Percentiles rank a stretch among this genome's conserved stretches.
phyloP scores from a whole-genome alignment of 2,888 invertebrate genomes.

The Seira sanloemensis region DNA sequence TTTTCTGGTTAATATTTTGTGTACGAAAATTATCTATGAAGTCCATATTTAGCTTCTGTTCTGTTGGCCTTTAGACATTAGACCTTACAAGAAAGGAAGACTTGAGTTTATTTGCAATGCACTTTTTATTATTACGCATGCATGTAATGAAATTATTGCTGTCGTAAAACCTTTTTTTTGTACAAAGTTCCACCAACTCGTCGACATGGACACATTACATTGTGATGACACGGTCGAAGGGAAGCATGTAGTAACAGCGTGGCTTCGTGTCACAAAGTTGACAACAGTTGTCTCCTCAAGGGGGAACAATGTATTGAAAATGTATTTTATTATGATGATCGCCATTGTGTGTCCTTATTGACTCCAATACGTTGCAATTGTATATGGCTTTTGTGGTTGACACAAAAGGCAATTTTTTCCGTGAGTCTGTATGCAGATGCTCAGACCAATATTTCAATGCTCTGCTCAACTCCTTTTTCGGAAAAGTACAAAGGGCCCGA shows the following conservation, averaged over 20 bases:
- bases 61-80: too few species aligned
- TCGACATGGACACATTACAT: background rate
- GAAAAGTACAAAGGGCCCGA: constrained; percentile 73
- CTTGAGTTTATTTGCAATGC: too few species aligned
- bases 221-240: background rate
- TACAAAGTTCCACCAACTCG: too few species aligned
- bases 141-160: too few species aligned
- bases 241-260: background rate
- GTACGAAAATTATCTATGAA: too few species aligned
- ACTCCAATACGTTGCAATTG: constrained; percentile 30
- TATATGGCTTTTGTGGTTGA: constrained; percentile 66
- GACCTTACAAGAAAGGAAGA: too few species aligned
- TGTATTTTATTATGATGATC: background rate
- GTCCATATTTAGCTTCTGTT: too few species aligned
- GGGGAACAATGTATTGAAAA: background rate
- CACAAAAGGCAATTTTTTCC: constrained; percentile 36
- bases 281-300: constrained; percentile 11
- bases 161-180: too few species aligned
- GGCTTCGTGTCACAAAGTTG: background rate
- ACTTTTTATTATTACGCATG: too few species aligned
- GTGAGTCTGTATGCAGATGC: constrained; percentile 36
- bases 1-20: too few species aligned
- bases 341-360: background rate
- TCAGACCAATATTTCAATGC: background rate
- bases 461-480: constrained; percentile 55